Conservation (phyloP, 2,797 vertebrate genomes). For the Aselliscus stoliczkanus region DNA sequence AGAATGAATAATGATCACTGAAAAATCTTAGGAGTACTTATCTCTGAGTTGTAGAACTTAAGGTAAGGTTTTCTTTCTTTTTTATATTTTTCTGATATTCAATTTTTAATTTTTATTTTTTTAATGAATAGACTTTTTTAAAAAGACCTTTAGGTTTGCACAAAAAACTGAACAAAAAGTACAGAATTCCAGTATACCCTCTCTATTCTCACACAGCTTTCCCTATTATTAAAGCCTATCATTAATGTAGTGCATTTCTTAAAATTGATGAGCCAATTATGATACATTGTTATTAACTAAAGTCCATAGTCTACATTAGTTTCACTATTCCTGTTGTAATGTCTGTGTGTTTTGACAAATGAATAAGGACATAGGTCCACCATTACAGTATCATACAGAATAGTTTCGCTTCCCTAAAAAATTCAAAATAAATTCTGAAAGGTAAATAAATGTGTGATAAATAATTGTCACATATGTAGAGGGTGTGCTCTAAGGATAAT, state of each 20-base stretch:
- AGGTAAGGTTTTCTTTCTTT: background rate
- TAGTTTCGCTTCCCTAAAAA: background rate
- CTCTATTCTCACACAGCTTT: background rate
- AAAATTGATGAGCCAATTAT: background rate
- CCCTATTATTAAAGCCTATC: background rate
- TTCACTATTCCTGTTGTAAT: background rate
- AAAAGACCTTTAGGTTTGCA: background rate
- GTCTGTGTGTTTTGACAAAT: background rate
- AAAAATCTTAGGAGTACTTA: background rate
- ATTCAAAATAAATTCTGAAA: background rate
- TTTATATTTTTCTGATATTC: background rate
- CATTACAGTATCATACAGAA: background rate
- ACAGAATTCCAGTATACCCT: background rate
- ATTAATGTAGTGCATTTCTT: background rate
- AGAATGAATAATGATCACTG: background rate
- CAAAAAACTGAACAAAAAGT: background rate
- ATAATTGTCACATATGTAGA: background rate
- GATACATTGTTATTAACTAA: background rate
- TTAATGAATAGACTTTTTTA: background rate
- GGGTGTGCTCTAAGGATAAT: background rate
- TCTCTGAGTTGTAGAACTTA: background rate
- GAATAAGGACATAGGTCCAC: background rate
- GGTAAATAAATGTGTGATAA: background rate
- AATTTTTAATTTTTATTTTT: background rate
- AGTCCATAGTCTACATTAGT: background rate